Evolutionary conservation across 2,888 invertebrate species (phyloP).

Genomic region (Hesperia comma): DNA sequence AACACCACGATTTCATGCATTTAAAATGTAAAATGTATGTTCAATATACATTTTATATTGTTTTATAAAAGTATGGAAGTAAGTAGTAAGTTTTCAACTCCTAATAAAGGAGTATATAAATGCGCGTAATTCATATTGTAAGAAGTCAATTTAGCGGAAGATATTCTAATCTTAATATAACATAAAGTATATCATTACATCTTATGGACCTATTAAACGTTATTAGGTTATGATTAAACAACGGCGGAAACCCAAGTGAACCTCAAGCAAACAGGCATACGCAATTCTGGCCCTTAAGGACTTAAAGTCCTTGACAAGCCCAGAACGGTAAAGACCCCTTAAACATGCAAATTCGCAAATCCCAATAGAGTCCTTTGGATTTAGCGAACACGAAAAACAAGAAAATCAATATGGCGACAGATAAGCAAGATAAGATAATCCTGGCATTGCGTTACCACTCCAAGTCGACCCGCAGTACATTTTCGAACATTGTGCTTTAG

Average conservation of each 20-base stretch:
- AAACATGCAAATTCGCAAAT: constrained; percentile 35
- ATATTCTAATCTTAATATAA: too few relatives aligned
- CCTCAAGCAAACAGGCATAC: background rate
- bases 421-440: constrained; percentile 36
- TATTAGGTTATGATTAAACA: too few relatives aligned
- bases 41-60: too few relatives aligned
- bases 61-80: too few relatives aligned
- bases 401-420: constrained; percentile 36
- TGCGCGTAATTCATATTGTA: too few relatives aligned
- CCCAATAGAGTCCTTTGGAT: constrained; percentile 32
- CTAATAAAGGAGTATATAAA: too few relatives aligned
- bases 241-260: background rate
- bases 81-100: too few relatives aligned
- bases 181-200: too few relatives aligned
- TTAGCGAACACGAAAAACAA: constrained; percentile 32
- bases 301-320: constrained; percentile 18
- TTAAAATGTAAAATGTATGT: too few relatives aligned
- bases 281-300: background rate
- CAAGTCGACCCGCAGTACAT: constrained; percentile 27
- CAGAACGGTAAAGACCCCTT: constrained; percentile 15
- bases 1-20: too few relatives aligned
- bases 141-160: too few relatives aligned
- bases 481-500: constrained; percentile 28
- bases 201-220: too few relatives aligned
- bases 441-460: constrained; percentile 34